Conservation (phyloP, 1,140 invertebrate genomes). For the Brachionus rotundiformis region DNA sequence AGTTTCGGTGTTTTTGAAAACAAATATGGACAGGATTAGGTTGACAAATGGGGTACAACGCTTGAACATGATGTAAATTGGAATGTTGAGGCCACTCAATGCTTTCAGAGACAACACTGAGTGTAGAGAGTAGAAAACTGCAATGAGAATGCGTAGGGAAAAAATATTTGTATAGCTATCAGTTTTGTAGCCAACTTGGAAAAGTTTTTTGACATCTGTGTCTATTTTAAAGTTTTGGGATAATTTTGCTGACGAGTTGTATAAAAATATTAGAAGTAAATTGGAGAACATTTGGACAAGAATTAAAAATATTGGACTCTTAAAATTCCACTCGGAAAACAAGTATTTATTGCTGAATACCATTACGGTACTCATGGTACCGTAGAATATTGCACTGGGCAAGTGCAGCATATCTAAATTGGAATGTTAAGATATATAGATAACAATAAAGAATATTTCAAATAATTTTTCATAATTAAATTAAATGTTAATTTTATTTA, state of each 20-base stretch:
- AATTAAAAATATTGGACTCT: constrained; percentile 32
- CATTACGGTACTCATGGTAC: constrained; percentile 19
- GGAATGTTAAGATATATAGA: no score
- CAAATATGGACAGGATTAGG: constrained; percentile 61
- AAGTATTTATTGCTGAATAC: constrained; percentile 50
- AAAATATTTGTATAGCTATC: neutral
- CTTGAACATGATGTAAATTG: constrained; percentile 68
- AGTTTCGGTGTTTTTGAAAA: constrained; percentile 57
- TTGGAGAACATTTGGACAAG: constrained; percentile 45
- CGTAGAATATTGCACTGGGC: constrained; percentile 48
- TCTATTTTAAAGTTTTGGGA: constrained; percentile 4
- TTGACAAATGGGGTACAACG: constrained; percentile 66
- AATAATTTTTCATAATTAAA: no score
- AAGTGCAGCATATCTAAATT: constrained; percentile 36
- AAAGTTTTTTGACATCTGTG: neutral
- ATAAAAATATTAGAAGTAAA: neutral
- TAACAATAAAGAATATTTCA: neutral
- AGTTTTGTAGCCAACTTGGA: neutral
- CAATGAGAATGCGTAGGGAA: neutral
- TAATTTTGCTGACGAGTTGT: neutral
- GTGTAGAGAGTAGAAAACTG: constrained; percentile 65
- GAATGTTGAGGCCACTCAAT: constrained; percentile 67
- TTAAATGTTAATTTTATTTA: constrained; percentile 7
- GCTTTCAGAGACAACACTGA: constrained; percentile 64
- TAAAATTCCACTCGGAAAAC: constrained; percentile 35